Conservation (phyloP, 2,113 vertebrate species). For the Seriola quinqueradiata region DNA sequence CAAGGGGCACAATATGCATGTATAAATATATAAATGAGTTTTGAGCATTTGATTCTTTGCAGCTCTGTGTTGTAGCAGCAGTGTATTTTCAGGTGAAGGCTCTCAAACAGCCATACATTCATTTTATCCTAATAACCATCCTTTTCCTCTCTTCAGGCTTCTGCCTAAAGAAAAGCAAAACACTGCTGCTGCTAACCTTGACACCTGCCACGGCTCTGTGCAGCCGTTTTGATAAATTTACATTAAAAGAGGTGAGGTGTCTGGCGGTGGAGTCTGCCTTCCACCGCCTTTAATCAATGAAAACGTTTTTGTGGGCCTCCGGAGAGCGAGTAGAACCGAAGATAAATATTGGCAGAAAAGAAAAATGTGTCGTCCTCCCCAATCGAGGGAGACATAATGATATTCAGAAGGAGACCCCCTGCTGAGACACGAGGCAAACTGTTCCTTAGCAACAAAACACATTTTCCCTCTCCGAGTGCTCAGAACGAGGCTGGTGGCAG, state of each 20-base stretch:
- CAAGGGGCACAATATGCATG: neutral
- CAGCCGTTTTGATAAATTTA: conserved; percentile 48
- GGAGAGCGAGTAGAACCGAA: conserved; percentile 63
- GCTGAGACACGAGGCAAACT: conserved; percentile 78
- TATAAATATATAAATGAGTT: neutral
- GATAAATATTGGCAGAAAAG: conserved; percentile 83
- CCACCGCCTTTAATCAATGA: conserved; percentile 76
- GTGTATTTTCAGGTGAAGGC: conserved; percentile 9
- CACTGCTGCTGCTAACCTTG: conserved; percentile 21
- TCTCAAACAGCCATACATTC: conserved; percentile 16
- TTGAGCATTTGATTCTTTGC: neutral
- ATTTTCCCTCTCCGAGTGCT: conserved; percentile 67
- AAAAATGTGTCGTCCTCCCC: conserved; percentile 76
- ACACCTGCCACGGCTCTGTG: conserved; percentile 35
- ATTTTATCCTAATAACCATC: conserved; percentile 25
- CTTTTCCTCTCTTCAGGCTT: conserved; percentile 9
- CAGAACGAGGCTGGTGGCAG: conserved; percentile 45
- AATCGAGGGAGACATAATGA: conserved; percentile 81
- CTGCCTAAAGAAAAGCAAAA: conserved; percentile 26
- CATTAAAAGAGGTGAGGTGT: conserved; percentile 55
- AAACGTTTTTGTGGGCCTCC: conserved; percentile 67
- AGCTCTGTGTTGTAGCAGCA: neutral
- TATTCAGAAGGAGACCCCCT: conserved; percentile 82
- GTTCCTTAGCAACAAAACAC: conserved; percentile 87
- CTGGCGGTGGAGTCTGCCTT: conserved; percentile 39